Conservation (phyloP, 2,888 invertebrate genomes). For the Acronicta leporina region DNA sequence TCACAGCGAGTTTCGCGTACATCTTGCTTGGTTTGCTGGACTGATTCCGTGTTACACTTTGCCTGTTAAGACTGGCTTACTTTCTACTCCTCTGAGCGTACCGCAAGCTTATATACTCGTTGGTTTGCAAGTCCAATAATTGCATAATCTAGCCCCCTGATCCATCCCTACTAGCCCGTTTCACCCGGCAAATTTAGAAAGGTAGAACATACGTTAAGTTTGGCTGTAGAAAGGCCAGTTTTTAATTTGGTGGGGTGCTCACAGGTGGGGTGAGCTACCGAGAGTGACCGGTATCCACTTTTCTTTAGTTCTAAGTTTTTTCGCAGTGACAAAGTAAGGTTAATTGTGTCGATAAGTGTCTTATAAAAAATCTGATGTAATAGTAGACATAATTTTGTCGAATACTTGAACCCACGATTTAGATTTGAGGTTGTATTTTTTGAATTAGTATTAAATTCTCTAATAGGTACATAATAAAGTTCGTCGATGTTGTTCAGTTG, state of each 20-base stretch:
- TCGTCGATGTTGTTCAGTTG: background rate
- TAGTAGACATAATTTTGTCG: background rate
- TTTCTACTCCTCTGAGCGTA: slow-evolving; percentile 76
- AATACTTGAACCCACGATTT: slow-evolving; percentile 4
- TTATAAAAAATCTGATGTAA: background rate
- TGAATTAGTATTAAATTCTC: background rate
- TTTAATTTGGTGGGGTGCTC: slow-evolving; percentile 69
- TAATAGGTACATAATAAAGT: background rate
- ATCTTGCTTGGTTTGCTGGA: slow-evolving; percentile 84
- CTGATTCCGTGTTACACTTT: slow-evolving; percentile 79
- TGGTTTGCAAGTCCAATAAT: slow-evolving; percentile 71
- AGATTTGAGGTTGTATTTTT: slow-evolving; percentile 12
- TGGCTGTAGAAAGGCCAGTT: slow-evolving; percentile 63
- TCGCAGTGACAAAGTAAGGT: slow-evolving; percentile 54
- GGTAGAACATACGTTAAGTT: slow-evolving; percentile 55
- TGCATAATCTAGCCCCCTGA: slow-evolving; percentile 82
- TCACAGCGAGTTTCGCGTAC: slow-evolving; percentile 87
- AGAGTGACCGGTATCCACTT: slow-evolving; percentile 45
- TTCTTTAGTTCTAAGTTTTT: slow-evolving; percentile 50
- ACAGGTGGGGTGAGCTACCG: slow-evolving; percentile 71
- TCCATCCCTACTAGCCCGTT: slow-evolving; percentile 83
- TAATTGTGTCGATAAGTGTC: slow-evolving; percentile 35
- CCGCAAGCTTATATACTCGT: slow-evolving; percentile 81
- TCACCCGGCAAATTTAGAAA: slow-evolving; percentile 76
- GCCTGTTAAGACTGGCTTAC: slow-evolving; percentile 75